Evolutionary conservation across 1,140 invertebrate genomes (phyloP), one percentile per base, ranked within the genome.

Genomic region (Diabrotica undecimpunctata): DNA sequence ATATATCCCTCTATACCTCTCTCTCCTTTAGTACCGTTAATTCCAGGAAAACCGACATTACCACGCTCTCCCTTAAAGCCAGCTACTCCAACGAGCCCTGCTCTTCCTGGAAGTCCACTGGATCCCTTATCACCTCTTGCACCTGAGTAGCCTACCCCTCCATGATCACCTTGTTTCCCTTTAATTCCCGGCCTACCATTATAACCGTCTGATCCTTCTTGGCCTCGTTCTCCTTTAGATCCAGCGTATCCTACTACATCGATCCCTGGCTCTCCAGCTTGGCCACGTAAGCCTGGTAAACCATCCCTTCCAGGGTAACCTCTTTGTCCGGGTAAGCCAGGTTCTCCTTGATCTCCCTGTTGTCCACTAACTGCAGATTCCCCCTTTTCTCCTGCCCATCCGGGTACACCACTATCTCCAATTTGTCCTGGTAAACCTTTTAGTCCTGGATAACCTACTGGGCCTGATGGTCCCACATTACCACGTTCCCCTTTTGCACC

Each of bases 311-410:
- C 83, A 60, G 72, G 68, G 56, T 73, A 72, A n/a, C 86, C 86
- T 2, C 77, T 78, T 2, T 74, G 66, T 57, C 86, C 86, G 0
- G 72, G 61, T 38, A 74, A 70, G 13, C 87, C 88, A 39, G 75
- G 69, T 50, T 84, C 82, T n/a, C 90, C 90, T 8, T 74, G 63
- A n/a, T 84, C 81, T 64, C 90, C 90, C 78, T 90, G 88, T 14
- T 82, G 80, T 57, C 90, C 90, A 66, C 83, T 84, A 61, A 84
- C 85, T 2, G 86, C 86, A 83, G 80, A 77, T n/a, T 79, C 70
- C 61, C 88, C 88, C 62, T 78, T 79, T 39, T 72, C 12, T 36
- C 85, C 85, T 63, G 81, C 75, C 25, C 74, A 56, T 51, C 85
- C 85, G 39, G 80, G 79, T 41, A 76, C 62, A 57, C 87, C 87